phyloP scores from a whole-genome alignment of 2,797 vertebrate species.

The Leucoraja ocellata region DNA sequence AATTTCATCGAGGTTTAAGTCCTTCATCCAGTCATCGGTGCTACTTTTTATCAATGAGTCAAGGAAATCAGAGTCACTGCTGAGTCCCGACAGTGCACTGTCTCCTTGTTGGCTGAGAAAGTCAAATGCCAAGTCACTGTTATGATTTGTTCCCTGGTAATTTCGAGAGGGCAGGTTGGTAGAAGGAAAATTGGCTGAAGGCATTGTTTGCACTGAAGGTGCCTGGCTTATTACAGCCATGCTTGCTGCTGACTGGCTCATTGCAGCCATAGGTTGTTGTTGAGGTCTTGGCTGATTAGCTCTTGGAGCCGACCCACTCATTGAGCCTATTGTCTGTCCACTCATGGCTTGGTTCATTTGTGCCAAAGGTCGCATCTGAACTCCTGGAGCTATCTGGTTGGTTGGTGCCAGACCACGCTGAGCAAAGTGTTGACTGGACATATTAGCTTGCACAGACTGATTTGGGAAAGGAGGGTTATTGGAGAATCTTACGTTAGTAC shows the following conservation, averaged over 20 bases:
- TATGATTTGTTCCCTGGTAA: constrained; percentile 69
- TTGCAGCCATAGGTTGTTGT: constrained; percentile 62
- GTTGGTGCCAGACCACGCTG: constrained; percentile 69
- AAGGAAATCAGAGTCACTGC: constrained; percentile 91
- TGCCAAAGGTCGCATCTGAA: constrained; percentile 69
- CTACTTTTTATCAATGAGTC: constrained; percentile 93
- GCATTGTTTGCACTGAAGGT: constrained; percentile 54
- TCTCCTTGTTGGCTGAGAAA: constrained; percentile 82
- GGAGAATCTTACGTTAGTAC: constrained; percentile 58
- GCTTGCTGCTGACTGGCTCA: constrained; percentile 52
- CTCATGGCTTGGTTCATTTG: constrained; percentile 59
- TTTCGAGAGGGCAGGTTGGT: constrained; percentile 59
- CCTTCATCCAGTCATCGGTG: constrained; percentile 98
- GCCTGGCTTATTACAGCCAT: constrained; percentile 57
- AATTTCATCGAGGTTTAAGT: constrained; percentile 96
- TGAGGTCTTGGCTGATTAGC: constrained; percentile 64
- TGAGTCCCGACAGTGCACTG: constrained; percentile 81
- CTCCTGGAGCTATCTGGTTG: constrained; percentile 68
- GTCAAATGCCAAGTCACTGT: constrained; percentile 78
- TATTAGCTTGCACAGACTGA: constrained; percentile 61
- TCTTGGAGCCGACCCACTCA: constrained; percentile 66
- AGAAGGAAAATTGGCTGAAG: constrained; percentile 63
- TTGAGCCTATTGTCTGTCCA: constrained; percentile 54
- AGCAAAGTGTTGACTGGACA: constrained; percentile 66
- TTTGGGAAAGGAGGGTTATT: constrained; percentile 59